These are phyloP conservation scores for Nomada fucata DNA, from an alignment of 2,888 invertebrate genomes.

Conservation along the genomic window DNA sequence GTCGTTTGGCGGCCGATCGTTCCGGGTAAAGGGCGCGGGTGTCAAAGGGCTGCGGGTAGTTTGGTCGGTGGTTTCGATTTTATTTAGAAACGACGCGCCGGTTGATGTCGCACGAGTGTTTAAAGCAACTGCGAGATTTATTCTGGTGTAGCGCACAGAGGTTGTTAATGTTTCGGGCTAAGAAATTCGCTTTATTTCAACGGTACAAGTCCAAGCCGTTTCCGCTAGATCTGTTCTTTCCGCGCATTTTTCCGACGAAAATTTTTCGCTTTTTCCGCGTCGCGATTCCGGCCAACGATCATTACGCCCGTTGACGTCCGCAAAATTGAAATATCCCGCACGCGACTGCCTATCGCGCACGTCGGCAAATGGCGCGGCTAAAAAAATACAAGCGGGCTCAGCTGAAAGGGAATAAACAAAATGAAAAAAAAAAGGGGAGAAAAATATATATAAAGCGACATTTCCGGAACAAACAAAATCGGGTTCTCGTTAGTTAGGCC, in stretches of 20 bases:
- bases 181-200: not conserved
- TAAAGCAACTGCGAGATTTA: no score
- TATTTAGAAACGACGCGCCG: no score
- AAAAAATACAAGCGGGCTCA: not conserved
- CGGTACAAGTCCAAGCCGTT: not conserved
- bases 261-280: not conserved
- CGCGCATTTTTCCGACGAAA: conserved; percentile 3
- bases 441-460: not conserved
- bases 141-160: no score
- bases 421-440: not conserved
- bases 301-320: conserved; percentile 18
- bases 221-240: not conserved
- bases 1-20: no score
- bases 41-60: no score
- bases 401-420: not conserved
- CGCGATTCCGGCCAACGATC: not conserved
- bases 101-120: no score
- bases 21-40: no score
- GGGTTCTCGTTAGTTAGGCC: conserved; percentile 8
- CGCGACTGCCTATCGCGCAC: not conserved
- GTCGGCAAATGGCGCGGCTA: no score
- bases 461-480: not conserved
- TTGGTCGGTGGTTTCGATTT: no score
- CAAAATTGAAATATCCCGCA: conserved; percentile 34
- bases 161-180: no score